A percentile compares a stretch with the other conserved stretches of the same genome.
Conservation (phyloP, 2,888 invertebrate species). For the Endotricha flammealis region DNA sequence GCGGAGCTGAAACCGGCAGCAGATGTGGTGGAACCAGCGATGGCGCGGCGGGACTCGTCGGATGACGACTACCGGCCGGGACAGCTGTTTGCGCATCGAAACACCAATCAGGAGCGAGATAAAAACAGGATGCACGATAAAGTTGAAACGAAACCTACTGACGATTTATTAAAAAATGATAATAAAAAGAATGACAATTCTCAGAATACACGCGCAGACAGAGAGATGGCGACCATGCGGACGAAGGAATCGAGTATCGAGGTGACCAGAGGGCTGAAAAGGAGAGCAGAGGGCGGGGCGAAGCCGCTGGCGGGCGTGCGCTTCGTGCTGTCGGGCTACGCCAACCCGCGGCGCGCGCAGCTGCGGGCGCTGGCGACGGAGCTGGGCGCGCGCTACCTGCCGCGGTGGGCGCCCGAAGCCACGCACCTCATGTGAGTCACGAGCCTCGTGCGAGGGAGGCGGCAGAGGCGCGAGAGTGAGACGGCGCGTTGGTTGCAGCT, state of each 20-base stretch:
- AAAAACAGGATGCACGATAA: background rate
- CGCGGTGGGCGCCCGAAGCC: slow-evolving; percentile 85
- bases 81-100: slow-evolving; percentile 81
- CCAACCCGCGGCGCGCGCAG: slow-evolving; percentile 86
- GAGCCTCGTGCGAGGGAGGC: background rate
- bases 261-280: too few species aligned
- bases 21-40: slow-evolving; percentile 22
- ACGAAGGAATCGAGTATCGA: too few species aligned
- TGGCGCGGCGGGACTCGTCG: slow-evolving; percentile 71
- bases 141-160: too few species aligned
- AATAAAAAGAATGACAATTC: too few species aligned
- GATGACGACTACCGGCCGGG: slow-evolving; percentile 81
- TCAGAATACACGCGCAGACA: background rate
- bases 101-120: too few species aligned
- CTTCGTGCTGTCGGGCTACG: slow-evolving; percentile 91
- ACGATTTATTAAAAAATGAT: too few species aligned
- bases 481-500: slow-evolving; percentile 72
- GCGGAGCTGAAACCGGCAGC: slow-evolving; percentile 14
- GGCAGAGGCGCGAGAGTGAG: background rate
- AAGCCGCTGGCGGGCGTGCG: slow-evolving; percentile 80
- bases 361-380: slow-evolving; percentile 83
- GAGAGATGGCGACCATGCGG: too few species aligned
- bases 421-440: slow-evolving; percentile 90
- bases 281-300: too few species aligned
- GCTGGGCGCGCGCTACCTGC: slow-evolving; percentile 88